Conservation (phyloP, 2,888 invertebrate species). For the Trilocha varians region DNA sequence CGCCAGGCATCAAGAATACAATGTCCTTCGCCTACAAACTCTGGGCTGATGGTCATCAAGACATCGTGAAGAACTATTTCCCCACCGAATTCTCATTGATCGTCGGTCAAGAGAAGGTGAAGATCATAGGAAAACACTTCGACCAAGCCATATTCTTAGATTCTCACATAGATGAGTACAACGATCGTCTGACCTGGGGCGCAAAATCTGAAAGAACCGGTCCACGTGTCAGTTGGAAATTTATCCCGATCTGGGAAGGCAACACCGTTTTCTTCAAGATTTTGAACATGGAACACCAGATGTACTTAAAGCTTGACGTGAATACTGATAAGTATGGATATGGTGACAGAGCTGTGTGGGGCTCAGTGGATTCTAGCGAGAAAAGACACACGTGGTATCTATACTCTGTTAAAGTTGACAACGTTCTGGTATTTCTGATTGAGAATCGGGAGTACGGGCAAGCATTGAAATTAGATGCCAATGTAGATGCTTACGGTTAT, state of each 20-base stretch:
- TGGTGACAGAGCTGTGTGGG: conserved; percentile 23
- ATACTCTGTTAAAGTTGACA: conserved; percentile 18
- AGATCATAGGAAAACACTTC: conserved; percentile 20
- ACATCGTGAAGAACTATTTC: conserved; percentile 20
- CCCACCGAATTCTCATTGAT: conserved; percentile 21
- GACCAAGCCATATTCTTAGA: conserved; percentile 22
- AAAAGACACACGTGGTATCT: conserved; percentile 20
- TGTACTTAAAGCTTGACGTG: conserved; percentile 24
- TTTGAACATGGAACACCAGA: conserved; percentile 17
- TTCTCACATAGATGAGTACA: conserved; percentile 7
- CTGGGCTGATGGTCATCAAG: conserved; percentile 16
- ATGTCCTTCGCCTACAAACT: conserved; percentile 25
- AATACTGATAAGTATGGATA: conserved; percentile 10
- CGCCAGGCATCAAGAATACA: conserved; percentile 11
- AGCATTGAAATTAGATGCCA: too few species aligned
- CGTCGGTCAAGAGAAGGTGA: conserved; percentile 17
- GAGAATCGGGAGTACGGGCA: conserved; percentile 21
- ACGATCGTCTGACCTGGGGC: conserved; percentile 21
- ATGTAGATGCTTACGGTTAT: too few species aligned
- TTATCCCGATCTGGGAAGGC: conserved; percentile 21
- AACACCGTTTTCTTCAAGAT: conserved; percentile 24
- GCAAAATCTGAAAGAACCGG: conserved; percentile 17
- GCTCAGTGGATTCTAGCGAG: conserved; percentile 12
- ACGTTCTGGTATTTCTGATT: conserved; percentile 22
- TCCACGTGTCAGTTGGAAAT: conserved; percentile 22